phyloP scores from a whole-genome alignment of 2,113 vertebrate genomes.

The Ochotona curzoniae region DNA sequence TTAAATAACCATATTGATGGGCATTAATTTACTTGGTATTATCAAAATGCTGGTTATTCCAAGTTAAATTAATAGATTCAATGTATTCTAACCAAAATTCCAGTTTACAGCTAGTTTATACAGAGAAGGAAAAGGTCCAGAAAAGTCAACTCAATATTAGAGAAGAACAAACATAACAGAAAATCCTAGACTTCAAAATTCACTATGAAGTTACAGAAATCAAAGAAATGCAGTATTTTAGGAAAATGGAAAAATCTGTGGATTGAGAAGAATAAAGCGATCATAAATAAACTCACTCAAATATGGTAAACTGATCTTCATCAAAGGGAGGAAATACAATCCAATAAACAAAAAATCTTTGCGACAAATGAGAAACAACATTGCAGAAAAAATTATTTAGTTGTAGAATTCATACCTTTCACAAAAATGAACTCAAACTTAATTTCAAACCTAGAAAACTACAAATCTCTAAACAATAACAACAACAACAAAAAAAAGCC shows the following conservation, averaged over 20 bases:
- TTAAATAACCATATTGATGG: neutral
- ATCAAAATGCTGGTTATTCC: neutral
- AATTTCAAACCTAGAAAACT: neutral
- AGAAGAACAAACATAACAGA: neutral
- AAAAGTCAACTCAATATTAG: neutral
- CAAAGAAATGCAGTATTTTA: neutral
- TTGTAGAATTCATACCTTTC: neutral
- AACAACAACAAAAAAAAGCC: neutral
- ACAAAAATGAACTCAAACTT: neutral
- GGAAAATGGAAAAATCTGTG: neutral
- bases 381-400: neutral
- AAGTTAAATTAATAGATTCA: neutral
- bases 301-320: neutral
- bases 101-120: neutral
- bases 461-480: no score
- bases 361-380: neutral
- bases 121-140: neutral
- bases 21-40: neutral
- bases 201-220: no score
- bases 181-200: neutral
- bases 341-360: neutral
- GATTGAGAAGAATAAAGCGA: neutral
- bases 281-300: neutral
- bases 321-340: neutral
- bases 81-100: neutral